phyloP scores from a whole-genome alignment of 2,888 invertebrate genomes.

The Portevinia maculata region DNA sequence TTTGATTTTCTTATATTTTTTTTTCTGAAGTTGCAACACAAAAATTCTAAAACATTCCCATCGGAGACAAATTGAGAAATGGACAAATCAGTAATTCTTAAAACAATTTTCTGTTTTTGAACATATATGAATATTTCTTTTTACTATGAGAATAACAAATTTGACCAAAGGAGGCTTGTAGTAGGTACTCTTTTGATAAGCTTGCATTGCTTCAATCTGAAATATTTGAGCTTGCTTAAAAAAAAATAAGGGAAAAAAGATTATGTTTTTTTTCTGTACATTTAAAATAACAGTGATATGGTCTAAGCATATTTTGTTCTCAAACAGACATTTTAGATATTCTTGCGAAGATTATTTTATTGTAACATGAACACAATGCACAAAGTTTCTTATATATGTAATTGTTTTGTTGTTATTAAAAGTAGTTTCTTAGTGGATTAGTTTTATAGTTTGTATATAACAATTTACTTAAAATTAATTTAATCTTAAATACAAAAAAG shows the following conservation, averaged over 20 bases:
- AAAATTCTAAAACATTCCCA: too few species aligned
- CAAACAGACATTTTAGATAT: conserved; percentile 70
- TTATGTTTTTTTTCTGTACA: conserved; percentile 52
- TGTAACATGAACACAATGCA: conserved; percentile 74
- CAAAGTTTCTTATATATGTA: conserved; percentile 67
- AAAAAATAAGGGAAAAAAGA: conserved; percentile 37
- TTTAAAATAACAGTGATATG: conserved; percentile 72
- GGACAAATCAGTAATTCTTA: conserved; percentile 21
- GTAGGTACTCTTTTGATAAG: conserved; percentile 34
- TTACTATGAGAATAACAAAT: conserved; percentile 23
- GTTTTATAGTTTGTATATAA: conserved; percentile 66
- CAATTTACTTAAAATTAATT: conserved; percentile 67
- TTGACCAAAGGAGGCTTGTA: conserved; percentile 26
- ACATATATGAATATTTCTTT: conserved; percentile 22
- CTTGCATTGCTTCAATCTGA: conserved; percentile 43
- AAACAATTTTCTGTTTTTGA: conserved; percentile 21
- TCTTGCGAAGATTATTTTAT: conserved; percentile 72
- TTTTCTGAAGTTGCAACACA: too few species aligned
- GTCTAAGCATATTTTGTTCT: conserved; percentile 66
- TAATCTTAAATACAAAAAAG: conserved; percentile 72
- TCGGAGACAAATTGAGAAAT: too few species aligned
- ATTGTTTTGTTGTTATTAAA: conserved; percentile 49
- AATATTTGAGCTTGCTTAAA: conserved; percentile 44
- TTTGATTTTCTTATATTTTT: too few species aligned
- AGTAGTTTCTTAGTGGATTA: conserved; percentile 61